Evolutionary conservation across 2,797 vertebrate species (phyloP).

Genomic region (Chelon auratus): DNA sequence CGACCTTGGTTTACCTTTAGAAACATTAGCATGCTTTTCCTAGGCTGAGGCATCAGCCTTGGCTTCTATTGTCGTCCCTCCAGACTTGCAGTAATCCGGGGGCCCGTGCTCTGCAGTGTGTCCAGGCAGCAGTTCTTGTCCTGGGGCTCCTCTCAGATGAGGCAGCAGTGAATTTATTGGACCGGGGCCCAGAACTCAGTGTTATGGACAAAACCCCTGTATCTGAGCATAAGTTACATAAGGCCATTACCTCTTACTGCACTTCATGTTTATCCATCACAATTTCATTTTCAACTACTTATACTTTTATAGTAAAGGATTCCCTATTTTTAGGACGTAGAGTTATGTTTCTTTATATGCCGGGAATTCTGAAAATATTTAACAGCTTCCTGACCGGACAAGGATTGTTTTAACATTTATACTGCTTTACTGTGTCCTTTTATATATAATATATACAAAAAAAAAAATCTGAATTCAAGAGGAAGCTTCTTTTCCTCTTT

Average conservation of each 20-base stretch:
- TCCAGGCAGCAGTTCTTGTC: slow-evolving; percentile 71
- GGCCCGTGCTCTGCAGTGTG: slow-evolving; percentile 47
- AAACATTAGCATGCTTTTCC: slow-evolving; percentile 32
- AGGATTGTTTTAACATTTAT: slow-evolving; percentile 63
- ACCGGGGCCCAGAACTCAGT: slow-evolving; percentile 68
- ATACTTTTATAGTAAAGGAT: background rate
- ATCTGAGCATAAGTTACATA: slow-evolving; percentile 69
- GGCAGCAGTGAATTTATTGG: slow-evolving; percentile 65
- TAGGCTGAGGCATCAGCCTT: slow-evolving; percentile 27
- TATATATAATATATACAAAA: slow-evolving; percentile 46
- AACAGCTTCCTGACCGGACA: slow-evolving; percentile 40
- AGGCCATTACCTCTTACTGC: slow-evolving; percentile 55
- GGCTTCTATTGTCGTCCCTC: slow-evolving; percentile 24
- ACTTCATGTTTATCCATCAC: slow-evolving; percentile 26
- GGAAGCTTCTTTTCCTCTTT: slow-evolving; percentile 62
- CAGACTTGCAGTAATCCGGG: slow-evolving; percentile 43
- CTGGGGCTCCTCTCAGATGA: slow-evolving; percentile 64
- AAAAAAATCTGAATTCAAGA: slow-evolving; percentile 16
- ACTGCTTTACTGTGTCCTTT: slow-evolving; percentile 45
- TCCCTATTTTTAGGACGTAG: slow-evolving; percentile 4
- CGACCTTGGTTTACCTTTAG: slow-evolving; percentile 22
- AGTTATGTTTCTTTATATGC: slow-evolving; percentile 35
- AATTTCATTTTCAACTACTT: slow-evolving; percentile 4
- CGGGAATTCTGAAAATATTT: slow-evolving; percentile 38
- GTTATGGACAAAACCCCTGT: slow-evolving; percentile 67